These are phyloP conservation scores for Antheraea pernyi DNA, from an alignment of 1,140 invertebrate genomes.

Conservation along the genomic window DNA sequence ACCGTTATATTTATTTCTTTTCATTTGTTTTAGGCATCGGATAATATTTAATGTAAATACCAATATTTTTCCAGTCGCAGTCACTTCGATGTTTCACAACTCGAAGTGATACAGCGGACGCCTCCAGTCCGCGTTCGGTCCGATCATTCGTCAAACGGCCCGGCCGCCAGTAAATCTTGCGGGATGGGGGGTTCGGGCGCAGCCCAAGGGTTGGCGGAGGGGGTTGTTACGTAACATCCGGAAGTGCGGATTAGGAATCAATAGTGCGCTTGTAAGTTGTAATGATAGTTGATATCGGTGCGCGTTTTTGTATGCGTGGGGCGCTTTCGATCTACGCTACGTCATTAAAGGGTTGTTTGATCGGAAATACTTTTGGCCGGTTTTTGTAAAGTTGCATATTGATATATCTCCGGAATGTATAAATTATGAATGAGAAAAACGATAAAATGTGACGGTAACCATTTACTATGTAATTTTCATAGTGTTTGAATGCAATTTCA, in stretches of 20 bases:
- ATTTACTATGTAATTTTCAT: no score
- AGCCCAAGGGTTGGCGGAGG: constrained; percentile 13
- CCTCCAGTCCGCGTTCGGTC: constrained; percentile 34
- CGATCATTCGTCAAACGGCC: constrained; percentile 65
- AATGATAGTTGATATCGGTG: constrained; percentile 76
- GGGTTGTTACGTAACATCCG: constrained; percentile 70
- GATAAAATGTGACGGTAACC: no score
- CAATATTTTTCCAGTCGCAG: neutral
- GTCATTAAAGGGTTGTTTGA: neutral
- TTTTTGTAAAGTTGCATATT: no score
- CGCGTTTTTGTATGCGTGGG: constrained; percentile 24
- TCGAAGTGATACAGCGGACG: neutral
- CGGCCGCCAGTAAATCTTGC: constrained; percentile 55
- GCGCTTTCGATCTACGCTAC: neutral
- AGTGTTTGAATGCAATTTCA: no score
- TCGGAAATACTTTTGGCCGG: no score
- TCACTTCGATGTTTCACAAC: neutral
- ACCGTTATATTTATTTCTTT: no score
- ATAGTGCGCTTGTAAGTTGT: constrained; percentile 73
- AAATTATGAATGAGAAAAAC: no score
- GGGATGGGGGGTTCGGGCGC: constrained; percentile 21
- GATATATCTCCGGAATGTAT: no score
- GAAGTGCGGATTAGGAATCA: constrained; percentile 79
- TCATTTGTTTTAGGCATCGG: no score
- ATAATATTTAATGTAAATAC: no score